These are phyloP conservation scores for Caenorhabditis sinica DNA, from an alignment of 2,888 invertebrate genomes.

Conservation along the genomic window DNA sequence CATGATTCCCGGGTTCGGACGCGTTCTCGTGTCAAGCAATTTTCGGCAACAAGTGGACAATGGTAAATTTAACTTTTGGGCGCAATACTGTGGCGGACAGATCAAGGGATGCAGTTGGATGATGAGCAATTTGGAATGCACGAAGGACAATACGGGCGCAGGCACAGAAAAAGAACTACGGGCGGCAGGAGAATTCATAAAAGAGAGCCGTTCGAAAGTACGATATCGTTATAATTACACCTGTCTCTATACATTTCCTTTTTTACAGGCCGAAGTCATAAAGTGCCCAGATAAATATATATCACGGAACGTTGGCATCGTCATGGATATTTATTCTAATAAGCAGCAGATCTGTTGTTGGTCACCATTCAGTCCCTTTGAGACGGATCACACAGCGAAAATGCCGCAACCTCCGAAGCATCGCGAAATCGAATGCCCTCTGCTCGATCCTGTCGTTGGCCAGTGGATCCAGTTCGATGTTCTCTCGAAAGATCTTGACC, in stretches of 20 bases:
- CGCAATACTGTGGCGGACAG: background rate
- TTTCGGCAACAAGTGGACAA: background rate
- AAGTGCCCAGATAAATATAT: background rate
- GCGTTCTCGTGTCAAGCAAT: conserved; percentile 15
- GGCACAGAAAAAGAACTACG: conserved; percentile 5
- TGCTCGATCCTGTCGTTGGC: conserved; percentile 26
- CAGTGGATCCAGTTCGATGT: conserved; percentile 56
- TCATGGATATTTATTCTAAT: conserved; percentile 7
- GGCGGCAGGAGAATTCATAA: background rate
- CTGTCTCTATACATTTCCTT: background rate
- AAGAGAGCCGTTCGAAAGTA: background rate
- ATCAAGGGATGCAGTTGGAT: conserved; percentile 5
- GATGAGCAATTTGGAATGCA: background rate
- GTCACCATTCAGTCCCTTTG: conserved; percentile 21
- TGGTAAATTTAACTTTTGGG: background rate
- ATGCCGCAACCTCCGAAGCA: conserved; percentile 37
- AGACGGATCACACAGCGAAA: conserved; percentile 22
- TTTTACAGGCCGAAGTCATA: conserved; percentile 9
- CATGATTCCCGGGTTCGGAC: conserved; percentile 32
- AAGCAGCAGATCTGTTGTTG: conserved; percentile 17
- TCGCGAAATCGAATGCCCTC: conserved; percentile 18
- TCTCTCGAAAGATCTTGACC: background rate
- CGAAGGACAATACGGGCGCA: too few relatives aligned
- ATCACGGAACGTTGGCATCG: conserved; percentile 33
- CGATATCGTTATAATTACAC: background rate